phyloP scores from a whole-genome alignment of 2,113 vertebrate genomes.

The Callipepla californica region DNA sequence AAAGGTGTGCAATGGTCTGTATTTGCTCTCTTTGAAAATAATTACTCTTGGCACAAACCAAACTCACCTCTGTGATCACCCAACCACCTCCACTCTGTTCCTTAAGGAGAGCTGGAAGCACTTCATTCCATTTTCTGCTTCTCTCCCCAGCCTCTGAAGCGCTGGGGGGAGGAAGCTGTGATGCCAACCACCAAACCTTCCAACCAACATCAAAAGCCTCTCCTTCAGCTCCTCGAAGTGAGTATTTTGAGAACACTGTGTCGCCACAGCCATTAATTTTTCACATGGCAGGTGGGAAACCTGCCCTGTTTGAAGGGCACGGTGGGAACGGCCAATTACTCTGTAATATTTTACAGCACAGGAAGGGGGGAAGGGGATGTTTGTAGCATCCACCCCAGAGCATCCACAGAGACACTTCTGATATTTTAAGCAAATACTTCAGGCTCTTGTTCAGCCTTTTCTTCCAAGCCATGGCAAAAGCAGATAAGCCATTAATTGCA shows the following conservation, averaged over 20 bases:
- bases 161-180: accelerated
- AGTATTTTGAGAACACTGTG: not conserved
- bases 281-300: conserved; percentile 24
- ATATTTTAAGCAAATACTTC: conserved; percentile 46
- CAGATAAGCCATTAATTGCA: conserved; percentile 52
- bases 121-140: not conserved
- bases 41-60: not conserved
- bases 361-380: not conserved
- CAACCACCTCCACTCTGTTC: not conserved
- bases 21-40: not conserved
- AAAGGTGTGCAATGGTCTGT: not conserved
- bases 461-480: not conserved
- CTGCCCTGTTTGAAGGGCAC: not conserved
- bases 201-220: not conserved
- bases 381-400: not conserved
- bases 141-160: not conserved
- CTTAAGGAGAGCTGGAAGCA: not conserved
- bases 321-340: not conserved
- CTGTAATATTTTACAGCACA: accelerated
- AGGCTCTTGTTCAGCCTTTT: not conserved
- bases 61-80: not conserved
- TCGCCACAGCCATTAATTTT: conserved; percentile 42
- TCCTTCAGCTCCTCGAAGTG: not conserved
- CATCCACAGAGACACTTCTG: not conserved
- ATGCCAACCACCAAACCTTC: not conserved